Base-by-base conservation (phyloP, 1,140 invertebrate species). In the Metopolophium dirhodum region DNA sequence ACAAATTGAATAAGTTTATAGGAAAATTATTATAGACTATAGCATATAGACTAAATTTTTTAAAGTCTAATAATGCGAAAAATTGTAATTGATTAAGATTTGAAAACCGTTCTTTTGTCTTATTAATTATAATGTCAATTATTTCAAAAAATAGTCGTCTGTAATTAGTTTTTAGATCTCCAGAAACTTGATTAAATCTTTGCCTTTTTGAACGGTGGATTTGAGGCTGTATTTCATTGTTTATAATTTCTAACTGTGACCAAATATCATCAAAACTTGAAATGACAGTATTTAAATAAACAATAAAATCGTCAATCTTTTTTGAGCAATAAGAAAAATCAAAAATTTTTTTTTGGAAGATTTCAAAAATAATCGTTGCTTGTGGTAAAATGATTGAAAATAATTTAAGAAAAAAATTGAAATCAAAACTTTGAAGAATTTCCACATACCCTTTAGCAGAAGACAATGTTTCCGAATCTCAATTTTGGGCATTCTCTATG, bases 381-480 rank as follows among this genome's bases (percentile, higher is more conserved):
- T 87, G 88, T 30, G 91, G 83, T 49, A 94, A 93, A 93, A 93
- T 93, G 14, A 37, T 83, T 49, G 41, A 45, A 93, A 94, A 94
- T 86, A 94, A 45, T 45, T 49, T 51, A 88, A 94, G 85, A 26
- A 94, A 93, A n/a, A 93, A 94, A 86, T 89, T 94, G 57, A 94
- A 94, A 54, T 93, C 85, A 77, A 93, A 88, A 82, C 57, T 51
- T 89, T 87, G 83, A 51, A 94, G 20, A 45, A 54, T 77, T 88
- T 87, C 51, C 35, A 89, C 45, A 89, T 51, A 93, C n/a, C 91
- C 61, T 86, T 61, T 87, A 77, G 94, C 90, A 51, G 49, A 87
- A 45, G 83, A 89, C 68, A 89, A 61, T 41, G 94, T 93, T 93
- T 94, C 94, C 8, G 54, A 41, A n/a, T n/a, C n/a, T n/a, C n/a